Evolutionary conservation across 2,113 vertebrate species (phyloP), one percentile per base, ranked within the genome.

Genomic region (Gnathonemus echidnorhynchus): DNA sequence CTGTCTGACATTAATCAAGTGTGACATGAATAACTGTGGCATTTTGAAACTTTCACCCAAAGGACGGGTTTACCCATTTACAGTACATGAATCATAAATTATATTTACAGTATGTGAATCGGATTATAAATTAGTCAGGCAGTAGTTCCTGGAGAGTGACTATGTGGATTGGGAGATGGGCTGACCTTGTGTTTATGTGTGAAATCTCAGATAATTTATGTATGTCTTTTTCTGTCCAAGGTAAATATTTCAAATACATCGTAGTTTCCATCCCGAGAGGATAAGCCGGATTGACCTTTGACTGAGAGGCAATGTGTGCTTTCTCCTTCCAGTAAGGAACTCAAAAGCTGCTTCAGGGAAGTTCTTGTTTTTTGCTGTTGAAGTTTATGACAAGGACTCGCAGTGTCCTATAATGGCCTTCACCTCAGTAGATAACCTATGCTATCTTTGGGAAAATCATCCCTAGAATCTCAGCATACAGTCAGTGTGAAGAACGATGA

Each of bases 221-320:
- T 58, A n/a, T 45, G 39, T 66, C 56, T 45, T 10, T 53, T 66
- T 45, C 53, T 66, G 58, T 88, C 56, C 17, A 94, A 93, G 93
- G 93, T 93, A 95, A 94, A 95, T 94, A 91, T 94, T 94, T 95
- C 94, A 70, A 87, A 87, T 46, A 58, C 3, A 17, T 21, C 5
- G 15, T 93, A 39, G n/a, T 52, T 46, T 86, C 85, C 9, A 9
- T 15, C 48, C n/a, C 39, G 11, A 87, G 15, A 56, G 50, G 50
- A 56, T 90, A 77, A 70, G 87, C 88, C 88, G 58, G 90, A 90
- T 42, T 66, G 88, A 84, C 88, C 70, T 89, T 80, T 90, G 56
- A 91, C 88, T 86, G 83, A 70, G 46, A 87, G 49, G 31, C 27
- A 80, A 66, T 90, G 89, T 39, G 42, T 88, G 58, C 80, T 87